A percentile compares a stretch with the other conserved stretches of the same genome.
These are phyloP conservation scores for Apteryx mantelli DNA, from an alignment of 2,113 vertebrate genomes.

Conservation along the genomic window DNA sequence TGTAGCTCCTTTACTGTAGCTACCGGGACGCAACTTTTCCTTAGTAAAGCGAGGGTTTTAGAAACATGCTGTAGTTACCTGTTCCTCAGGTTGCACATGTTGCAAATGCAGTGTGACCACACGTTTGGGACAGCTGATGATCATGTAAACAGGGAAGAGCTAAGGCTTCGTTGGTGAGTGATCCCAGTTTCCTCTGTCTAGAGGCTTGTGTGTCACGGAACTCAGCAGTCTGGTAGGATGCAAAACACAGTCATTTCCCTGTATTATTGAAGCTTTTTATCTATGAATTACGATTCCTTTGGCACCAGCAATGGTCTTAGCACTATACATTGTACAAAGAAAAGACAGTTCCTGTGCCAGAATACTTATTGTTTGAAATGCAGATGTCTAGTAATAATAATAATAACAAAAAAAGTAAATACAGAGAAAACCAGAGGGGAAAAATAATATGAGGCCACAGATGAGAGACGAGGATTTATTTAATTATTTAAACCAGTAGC, in stretches of 20 bases:
- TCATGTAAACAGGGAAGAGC: accelerated
- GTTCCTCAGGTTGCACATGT: no score
- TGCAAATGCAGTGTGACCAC: no score
- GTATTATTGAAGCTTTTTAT: neutral
- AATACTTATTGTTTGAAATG: neutral
- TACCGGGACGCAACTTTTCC: no score
- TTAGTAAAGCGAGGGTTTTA: no score
- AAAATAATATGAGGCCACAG: neutral
- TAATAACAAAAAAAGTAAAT: neutral
- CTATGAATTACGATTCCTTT: neutral
- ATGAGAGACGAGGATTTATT: neutral
- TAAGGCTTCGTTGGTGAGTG: neutral
- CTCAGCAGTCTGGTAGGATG: neutral
- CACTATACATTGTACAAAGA: neutral
- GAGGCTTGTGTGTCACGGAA: neutral
- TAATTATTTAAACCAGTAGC: neutral
- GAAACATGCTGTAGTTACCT: no score
- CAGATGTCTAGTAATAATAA: neutral
- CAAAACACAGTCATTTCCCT: neutral
- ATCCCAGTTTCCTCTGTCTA: accelerated
- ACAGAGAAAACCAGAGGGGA: neutral
- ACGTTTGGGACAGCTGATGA: neutral
- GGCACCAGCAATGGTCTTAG: neutral
- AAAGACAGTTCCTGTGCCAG: neutral
- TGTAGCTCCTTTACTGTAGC: no score